These are phyloP conservation scores for Empidonax alnorum DNA, from an alignment of 2,113 vertebrate genomes.

Conservation along the genomic window DNA sequence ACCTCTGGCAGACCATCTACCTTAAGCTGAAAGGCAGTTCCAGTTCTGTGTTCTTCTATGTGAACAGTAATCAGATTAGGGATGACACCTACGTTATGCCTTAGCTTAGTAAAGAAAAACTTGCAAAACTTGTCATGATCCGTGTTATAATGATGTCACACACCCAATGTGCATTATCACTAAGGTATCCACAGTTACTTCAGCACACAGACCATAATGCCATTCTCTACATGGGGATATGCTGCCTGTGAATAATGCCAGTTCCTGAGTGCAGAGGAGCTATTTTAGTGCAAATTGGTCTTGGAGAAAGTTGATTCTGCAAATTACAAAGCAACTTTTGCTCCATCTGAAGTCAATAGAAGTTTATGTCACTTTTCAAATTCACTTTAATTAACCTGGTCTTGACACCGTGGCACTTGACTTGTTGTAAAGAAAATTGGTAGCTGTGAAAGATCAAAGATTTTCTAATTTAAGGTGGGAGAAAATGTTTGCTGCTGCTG, in stretches of 20 bases:
- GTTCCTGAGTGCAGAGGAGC: background rate
- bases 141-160: background rate
- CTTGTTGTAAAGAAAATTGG: background rate
- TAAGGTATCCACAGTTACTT: background rate
- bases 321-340: background rate
- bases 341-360: background rate
- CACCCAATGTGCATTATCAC: background rate
- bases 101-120: background rate
- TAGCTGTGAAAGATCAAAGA: background rate
- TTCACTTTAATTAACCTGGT: background rate
- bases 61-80: background rate
- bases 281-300: background rate
- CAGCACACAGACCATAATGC: background rate
- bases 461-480: background rate
- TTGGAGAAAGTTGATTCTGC: background rate
- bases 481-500: background rate
- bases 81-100: background rate
- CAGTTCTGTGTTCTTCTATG: background rate
- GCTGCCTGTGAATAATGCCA: background rate
- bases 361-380: background rate
- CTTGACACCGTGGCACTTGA: background rate
- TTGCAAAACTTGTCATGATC: background rate
- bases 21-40: background rate
- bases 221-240: fast-evolving
- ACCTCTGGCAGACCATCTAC: background rate